Percentiles rank a stretch among this genome's conserved stretches.
Evolutionary conservation across 2,888 invertebrate genomes (phyloP).

Genomic region (Sylvicola cinctus): DNA sequence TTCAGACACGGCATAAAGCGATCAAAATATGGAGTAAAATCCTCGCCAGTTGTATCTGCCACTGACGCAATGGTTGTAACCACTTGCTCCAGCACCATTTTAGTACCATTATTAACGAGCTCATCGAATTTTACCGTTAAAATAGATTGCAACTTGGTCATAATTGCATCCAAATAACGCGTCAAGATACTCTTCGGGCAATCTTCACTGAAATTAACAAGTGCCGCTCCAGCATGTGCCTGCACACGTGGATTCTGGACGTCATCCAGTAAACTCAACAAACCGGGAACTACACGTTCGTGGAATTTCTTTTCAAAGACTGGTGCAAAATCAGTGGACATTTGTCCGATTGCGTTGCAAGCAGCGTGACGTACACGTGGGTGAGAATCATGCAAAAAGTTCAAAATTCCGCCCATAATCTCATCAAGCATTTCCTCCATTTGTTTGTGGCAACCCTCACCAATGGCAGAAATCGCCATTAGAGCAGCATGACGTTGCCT

Average conservation of each 20-base stretch:
- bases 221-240: conserved; percentile 73
- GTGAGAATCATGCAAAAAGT: conserved; percentile 57
- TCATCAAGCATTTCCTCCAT: conserved; percentile 91
- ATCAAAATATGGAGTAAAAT: conserved; percentile 88
- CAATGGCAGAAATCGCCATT: conserved; percentile 96
- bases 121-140: conserved; percentile 86
- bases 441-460: conserved; percentile 96
- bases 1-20: conserved; percentile 85
- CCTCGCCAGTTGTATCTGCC: conserved; percentile 93
- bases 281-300: conserved; percentile 78
- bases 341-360: conserved; percentile 96
- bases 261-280: conserved; percentile 76
- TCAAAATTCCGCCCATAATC: conserved; percentile 78
- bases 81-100: conserved; percentile 84
- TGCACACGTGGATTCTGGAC: conserved; percentile 78
- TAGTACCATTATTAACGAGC: conserved; percentile 82
- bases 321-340: conserved; percentile 97
- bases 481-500: conserved; percentile 86
- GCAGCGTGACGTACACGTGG: conserved; percentile 63
- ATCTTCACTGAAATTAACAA: conserved; percentile 98
- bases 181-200: conserved; percentile 88
- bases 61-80: conserved; percentile 98
- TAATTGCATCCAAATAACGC: conserved; percentile 76
- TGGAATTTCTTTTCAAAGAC: conserved; percentile 96
- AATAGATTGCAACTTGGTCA: conserved; percentile 76